Evolutionary conservation across 2,797 vertebrate species (phyloP).

Genomic region (Phaenicophaeus curvirostris): DNA sequence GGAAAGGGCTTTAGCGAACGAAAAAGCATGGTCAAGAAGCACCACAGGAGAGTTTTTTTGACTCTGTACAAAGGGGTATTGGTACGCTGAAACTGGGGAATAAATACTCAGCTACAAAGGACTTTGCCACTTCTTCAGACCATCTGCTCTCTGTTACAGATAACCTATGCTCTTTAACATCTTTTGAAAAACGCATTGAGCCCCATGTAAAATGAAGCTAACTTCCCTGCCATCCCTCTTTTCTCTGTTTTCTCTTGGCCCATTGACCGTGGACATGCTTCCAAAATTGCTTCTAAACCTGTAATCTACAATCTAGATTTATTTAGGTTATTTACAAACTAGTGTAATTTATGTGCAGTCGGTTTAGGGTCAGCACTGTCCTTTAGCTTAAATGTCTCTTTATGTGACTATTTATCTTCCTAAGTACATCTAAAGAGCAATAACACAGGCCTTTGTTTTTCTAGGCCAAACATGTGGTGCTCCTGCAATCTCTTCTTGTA

Average conservation of each 20-base stretch:
- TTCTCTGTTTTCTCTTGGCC: neutral
- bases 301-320: constrained; percentile 1
- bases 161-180: neutral
- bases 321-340: constrained; percentile 6
- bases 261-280: neutral
- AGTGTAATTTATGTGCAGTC: neutral
- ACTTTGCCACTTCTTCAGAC: neutral
- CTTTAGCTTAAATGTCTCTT: neutral
- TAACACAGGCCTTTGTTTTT: neutral
- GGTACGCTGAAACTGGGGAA: neutral
- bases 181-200: neutral
- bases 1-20: neutral
- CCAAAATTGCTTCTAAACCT: neutral
- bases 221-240: neutral
- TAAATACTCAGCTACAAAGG: neutral
- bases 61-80: neutral
- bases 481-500: neutral
- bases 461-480: neutral
- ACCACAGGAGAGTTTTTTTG: neutral
- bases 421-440: neutral
- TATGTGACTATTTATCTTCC: neutral
- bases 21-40: neutral
- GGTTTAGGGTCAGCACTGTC: neutral
- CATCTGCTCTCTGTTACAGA: neutral
- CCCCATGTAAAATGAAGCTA: neutral